These are phyloP conservation scores for Pheosia tremula DNA, from an alignment of 2,888 invertebrate species.

Conservation along the genomic window DNA sequence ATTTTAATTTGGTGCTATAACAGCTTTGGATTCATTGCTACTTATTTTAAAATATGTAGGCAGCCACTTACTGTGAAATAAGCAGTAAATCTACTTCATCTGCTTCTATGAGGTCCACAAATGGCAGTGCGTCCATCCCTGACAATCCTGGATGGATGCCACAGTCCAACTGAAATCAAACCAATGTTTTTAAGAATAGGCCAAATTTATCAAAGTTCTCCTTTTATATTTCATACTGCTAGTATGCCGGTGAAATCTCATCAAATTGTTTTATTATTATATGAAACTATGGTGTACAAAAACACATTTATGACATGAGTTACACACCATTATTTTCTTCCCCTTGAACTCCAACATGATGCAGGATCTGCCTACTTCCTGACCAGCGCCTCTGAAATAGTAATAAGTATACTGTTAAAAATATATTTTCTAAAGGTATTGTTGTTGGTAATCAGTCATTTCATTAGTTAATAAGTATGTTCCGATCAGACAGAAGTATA, in stretches of 20 bases:
- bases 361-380: conserved; percentile 99
- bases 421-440: no score
- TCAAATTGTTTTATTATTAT: no score
- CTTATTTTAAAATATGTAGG: no score
- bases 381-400: conserved; percentile 94
- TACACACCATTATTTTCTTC: conserved; percentile 96
- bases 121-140: conserved; percentile 99
- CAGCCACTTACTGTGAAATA: conserved; percentile 92
- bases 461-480: no score
- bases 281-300: no score
- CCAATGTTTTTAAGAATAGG: no score
- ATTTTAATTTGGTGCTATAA: no score
- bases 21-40: no score
- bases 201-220: no score
- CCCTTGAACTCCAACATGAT: conserved; percentile 99
- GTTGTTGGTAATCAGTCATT: no score
- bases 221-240: not conserved
- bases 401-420: not conserved
- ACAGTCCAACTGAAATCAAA: conserved; percentile 91
- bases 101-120: conserved; percentile 98
- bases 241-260: not conserved
- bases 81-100: conserved; percentile 98
- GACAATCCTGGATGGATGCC: conserved; percentile 99
- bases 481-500: no score
- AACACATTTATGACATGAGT: not conserved